Base-by-base conservation (phyloP, 2,113 vertebrate genomes). In the Sinocyclocheilus anophthalmus region DNA sequence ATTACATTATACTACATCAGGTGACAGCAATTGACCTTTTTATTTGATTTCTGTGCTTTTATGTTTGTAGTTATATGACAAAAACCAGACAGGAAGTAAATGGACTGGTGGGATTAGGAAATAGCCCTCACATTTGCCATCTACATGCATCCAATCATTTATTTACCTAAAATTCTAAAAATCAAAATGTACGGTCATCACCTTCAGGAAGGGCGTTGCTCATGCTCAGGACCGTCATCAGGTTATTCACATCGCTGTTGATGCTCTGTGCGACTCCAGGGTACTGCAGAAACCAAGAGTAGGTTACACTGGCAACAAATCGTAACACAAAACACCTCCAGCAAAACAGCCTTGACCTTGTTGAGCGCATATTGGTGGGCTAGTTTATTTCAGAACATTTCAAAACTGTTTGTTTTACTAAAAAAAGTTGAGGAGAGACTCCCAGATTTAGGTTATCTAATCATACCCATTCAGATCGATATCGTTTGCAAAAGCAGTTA, bases 191-290 rank as follows among this genome's bases (percentile, higher is more conserved):
- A 37, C 39, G 16, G 42, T 53, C 24, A 69, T 82, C 65, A 94
- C 94, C 94, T 91, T 93, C 90, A 88, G 94, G 97, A 63, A 99
- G 95, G 85, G 95, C 93, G 85, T 97, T 98, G 94, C 97, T 98
- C 93, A 99, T 96, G 90, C 94, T 98, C 86, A 99, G 95, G 83
- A 96, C 96, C 0, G 97, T 92, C 96, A 99, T 97, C 88, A 99
- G 95, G 79, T 99, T 99, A 85, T 94, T 96, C 85, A 99, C 96
- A 0, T 99, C 97, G 18, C 97, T 99, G 92, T 94, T 93, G 94
- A 99, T 99, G 92, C 97, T 99, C 92, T 97, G 96, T 69, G 97
- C 97, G 0, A 99, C 97, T 79, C 94, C 94, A 4, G 94, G 94
- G 81, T 95, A 95, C 94, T 95, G 88, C 69, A 55, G 82, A 22